Evolutionary conservation across 2,797 vertebrate species (phyloP).

Genomic region (Poecilia gillii): DNA sequence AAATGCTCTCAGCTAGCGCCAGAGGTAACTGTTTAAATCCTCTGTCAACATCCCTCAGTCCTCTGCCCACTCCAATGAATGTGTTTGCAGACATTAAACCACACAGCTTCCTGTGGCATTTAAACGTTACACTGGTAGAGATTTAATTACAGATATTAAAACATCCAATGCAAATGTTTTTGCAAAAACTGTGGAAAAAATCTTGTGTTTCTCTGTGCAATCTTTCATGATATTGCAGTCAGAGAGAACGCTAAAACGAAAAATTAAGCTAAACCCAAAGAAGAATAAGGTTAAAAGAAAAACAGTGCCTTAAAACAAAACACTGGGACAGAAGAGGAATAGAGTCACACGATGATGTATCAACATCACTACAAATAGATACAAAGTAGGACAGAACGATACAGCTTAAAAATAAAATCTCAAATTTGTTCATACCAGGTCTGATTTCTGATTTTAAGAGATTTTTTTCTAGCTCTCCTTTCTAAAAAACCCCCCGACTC

Average conservation of each 20-base stretch:
- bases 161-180: background rate
- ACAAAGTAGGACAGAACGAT: background rate
- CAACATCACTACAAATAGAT: no score
- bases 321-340: background rate
- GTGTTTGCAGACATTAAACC: conserved; percentile 1
- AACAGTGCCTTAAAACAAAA: background rate
- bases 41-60: conserved; percentile 24
- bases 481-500: no score
- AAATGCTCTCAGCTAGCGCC: conserved; percentile 17
- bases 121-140: background rate
- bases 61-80: conserved; percentile 4
- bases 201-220: background rate
- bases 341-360: background rate
- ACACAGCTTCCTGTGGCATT: background rate
- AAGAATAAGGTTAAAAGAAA: background rate
- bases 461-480: no score
- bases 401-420: no score
- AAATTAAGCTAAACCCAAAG: background rate
- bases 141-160: background rate
- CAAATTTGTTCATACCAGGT: no score
- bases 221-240: background rate
- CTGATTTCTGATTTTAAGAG: no score
- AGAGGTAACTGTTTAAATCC: conserved; percentile 12
- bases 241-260: background rate
- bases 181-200: background rate